phyloP scores from a whole-genome alignment of 2,888 invertebrate genomes.

The Spialia ferax region DNA sequence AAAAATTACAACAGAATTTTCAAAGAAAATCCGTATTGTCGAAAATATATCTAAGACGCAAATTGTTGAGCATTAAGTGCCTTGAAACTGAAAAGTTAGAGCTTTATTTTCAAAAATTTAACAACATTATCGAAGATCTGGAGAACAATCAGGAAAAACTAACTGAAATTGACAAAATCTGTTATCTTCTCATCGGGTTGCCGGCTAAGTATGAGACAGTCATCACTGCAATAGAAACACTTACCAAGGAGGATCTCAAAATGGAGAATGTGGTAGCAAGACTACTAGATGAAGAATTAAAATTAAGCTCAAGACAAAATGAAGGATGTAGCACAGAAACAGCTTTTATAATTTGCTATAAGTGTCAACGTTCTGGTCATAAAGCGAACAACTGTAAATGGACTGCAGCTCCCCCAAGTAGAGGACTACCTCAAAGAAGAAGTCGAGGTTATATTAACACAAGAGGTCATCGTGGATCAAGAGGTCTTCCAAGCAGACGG shows the following conservation, averaged over 20 bases:
- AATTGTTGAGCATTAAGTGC: too few relatives aligned
- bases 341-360: background rate
- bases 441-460: too few relatives aligned
- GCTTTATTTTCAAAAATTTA: too few relatives aligned
- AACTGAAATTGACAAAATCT: background rate
- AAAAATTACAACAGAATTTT: too few relatives aligned
- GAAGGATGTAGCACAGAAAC: background rate
- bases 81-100: too few relatives aligned
- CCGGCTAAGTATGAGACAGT: background rate
- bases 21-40: too few relatives aligned
- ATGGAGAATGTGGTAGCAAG: background rate
- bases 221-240: background rate
- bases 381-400: conserved; percentile 22
- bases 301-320: background rate
- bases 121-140: background rate
- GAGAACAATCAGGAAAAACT: background rate
- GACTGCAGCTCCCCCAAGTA: too few relatives aligned
- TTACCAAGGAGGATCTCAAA: background rate
- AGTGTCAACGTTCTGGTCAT: conserved; percentile 3
- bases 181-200: background rate
- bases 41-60: too few relatives aligned
- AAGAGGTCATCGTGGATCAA: too few relatives aligned
- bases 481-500: too few relatives aligned
- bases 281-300: background rate
- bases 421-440: too few relatives aligned